Base-by-base conservation (phyloP, 2,113 vertebrate genomes). In the Pseudorectes ferrugineus region DNA sequence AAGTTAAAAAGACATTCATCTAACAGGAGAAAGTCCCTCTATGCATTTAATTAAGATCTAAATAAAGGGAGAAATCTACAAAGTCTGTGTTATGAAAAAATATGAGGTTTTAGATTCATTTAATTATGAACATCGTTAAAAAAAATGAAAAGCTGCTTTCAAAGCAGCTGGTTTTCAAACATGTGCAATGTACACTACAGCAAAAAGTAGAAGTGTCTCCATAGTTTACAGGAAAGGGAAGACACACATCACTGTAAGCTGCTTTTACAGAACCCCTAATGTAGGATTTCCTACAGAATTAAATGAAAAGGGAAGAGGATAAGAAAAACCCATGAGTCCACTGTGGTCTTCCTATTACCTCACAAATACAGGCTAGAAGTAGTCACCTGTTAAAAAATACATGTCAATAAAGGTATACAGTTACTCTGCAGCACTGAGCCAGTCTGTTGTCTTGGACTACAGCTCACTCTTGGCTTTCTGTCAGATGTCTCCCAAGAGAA, bases 341-440 rank as follows among this genome's bases (percentile, higher is more conserved):
- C 63, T 45, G 45, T 15, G 1, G 33, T 73, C 72, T 80, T 77
- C 67, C 1, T 1, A 74, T 71, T 92, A 92, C 40, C 65, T 85
- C 72, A 79, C 82, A 95, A 86, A 95, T 17, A 80, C 40, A 90
- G 90, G 55, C 65, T 83, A 67, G 72, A 67, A 85, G 90, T 66
- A 96, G 52, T 80, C 48, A 93, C 82, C 57, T 96, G 75, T 62
- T 96, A 95, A 97, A 97, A 96, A 96, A 96, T 95, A 88, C 82
- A 96, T 96, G 94, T 70, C 0, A 0, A 42, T 85, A 71, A 90
- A 92, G 84, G 88, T 90, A 62, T 96, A 94, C 11, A 78, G 82
- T 97, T 95, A 96, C 95, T 31, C 55, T 58, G 43, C 79, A 85
- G 78, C 63, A 57, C 67, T 10, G 28, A 95, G 59, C 63, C 82